phyloP scores from a whole-genome alignment of 2,888 invertebrate genomes.

The Cheilosia soror region DNA sequence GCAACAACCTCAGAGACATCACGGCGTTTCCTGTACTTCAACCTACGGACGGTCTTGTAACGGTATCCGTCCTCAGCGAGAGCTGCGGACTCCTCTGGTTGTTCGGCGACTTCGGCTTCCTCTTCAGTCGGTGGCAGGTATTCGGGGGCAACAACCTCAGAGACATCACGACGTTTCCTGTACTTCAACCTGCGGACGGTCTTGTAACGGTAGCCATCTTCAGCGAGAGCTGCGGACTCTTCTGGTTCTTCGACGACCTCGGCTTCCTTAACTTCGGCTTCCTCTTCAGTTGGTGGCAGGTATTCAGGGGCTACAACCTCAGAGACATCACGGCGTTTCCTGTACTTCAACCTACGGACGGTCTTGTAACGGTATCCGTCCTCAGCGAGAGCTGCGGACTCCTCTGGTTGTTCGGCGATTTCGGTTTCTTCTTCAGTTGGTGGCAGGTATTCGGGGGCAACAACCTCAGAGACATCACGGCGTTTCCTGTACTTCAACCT shows the following conservation, averaged over 20 bases:
- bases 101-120: conserved; percentile 17
- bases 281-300: conserved; percentile 77
- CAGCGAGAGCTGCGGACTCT: conserved; percentile 64
- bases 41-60: conserved; percentile 58
- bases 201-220: conserved; percentile 65
- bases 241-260: conserved; percentile 59
- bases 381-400: conserved; percentile 27
- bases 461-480: conserved; percentile 47
- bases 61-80: conserved; percentile 64
- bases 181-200: conserved; percentile 33
- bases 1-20: conserved; percentile 49
- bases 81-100: conserved; percentile 72
- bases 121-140: neutral
- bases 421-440: conserved; percentile 63
- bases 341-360: conserved; percentile 36
- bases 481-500: conserved; percentile 47
- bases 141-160: no score
- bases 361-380: conserved; percentile 68
- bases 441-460: conserved; percentile 77
- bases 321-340: conserved; percentile 34
- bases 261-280: conserved; percentile 19
- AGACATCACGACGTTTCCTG: conserved; percentile 21
- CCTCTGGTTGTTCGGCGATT: conserved; percentile 11
- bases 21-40: conserved; percentile 53
- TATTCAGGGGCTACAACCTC: conserved; percentile 77